Conservation (phyloP, 2,888 invertebrate genomes). For the Microplitis deprimator region DNA sequence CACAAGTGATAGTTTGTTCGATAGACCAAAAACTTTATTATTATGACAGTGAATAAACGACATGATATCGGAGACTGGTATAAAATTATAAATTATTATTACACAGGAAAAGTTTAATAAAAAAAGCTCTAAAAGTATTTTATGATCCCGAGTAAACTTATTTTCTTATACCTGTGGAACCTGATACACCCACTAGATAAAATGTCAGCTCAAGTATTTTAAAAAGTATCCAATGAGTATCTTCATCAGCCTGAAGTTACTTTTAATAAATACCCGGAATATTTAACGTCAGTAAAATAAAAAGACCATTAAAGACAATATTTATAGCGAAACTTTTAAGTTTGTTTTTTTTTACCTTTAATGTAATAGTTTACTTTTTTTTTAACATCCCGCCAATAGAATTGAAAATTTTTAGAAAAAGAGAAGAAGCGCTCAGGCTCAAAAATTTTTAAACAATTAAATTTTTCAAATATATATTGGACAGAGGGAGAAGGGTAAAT, state of each 20-base stretch:
- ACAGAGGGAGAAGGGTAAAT: no score
- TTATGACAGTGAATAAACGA: background rate
- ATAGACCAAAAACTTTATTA: constrained; percentile 7
- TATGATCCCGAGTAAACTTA: background rate
- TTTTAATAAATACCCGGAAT: background rate
- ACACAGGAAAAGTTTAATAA: background rate
- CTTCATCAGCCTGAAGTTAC: background rate
- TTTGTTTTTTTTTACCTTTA: background rate
- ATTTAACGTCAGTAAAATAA: background rate
- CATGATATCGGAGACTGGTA: background rate
- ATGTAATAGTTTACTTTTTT: background rate
- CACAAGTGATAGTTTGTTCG: background rate
- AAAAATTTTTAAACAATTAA: no score
- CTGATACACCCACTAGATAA: background rate
- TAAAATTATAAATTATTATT: background rate
- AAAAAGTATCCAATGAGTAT: background rate
- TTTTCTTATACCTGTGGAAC: background rate
- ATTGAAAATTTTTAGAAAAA: no score
- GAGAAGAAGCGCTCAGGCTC: no score
- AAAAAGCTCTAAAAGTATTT: background rate
- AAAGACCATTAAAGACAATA: background rate
- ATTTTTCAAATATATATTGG: no score
- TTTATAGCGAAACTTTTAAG: background rate
- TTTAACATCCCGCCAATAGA: background rate
- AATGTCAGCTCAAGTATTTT: background rate